Conservation (phyloP, 2,888 invertebrate genomes). For the Uloborus plumipes region DNA sequence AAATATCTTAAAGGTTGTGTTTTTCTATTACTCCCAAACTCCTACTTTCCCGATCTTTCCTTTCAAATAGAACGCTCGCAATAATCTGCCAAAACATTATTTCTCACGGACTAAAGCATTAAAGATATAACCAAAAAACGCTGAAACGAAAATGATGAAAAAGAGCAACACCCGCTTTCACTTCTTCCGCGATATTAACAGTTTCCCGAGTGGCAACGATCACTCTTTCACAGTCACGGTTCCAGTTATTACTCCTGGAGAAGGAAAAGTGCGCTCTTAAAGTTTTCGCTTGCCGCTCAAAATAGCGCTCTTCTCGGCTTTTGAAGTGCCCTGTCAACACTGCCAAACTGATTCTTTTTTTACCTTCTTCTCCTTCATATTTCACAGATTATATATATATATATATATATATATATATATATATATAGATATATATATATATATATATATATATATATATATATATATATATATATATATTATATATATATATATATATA, state of each 20-base stretch:
- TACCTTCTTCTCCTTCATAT: slow-evolving; percentile 17
- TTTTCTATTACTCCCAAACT: too few species aligned
- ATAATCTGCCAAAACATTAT: too few species aligned
- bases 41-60: too few species aligned
- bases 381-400: neutral
- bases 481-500: slow-evolving; percentile 8
- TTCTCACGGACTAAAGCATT: too few species aligned
- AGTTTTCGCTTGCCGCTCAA: slow-evolving; percentile 24
- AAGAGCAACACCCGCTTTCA: neutral
- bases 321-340: slow-evolving; percentile 60
- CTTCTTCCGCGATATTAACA: slow-evolving; percentile 32
- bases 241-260: slow-evolving; percentile 33
- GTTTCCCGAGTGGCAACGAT: slow-evolving; percentile 21
- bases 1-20: too few species aligned
- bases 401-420: slow-evolving; percentile 12
- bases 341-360: slow-evolving; percentile 44
- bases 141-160: neutral
- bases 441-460: slow-evolving; percentile 12
- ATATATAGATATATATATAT: slow-evolving; percentile 6
- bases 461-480: slow-evolving; percentile 12
- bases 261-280: slow-evolving; percentile 32
- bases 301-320: slow-evolving; percentile 26
- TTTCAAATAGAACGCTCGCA: too few species aligned
- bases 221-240: slow-evolving; percentile 34
- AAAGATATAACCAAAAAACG: slow-evolving; percentile 9